Evolutionary conservation across 2,113 vertebrate genomes (phyloP), one percentile per base, ranked within the genome.

Genomic region (Oreocharis arfaki): DNA sequence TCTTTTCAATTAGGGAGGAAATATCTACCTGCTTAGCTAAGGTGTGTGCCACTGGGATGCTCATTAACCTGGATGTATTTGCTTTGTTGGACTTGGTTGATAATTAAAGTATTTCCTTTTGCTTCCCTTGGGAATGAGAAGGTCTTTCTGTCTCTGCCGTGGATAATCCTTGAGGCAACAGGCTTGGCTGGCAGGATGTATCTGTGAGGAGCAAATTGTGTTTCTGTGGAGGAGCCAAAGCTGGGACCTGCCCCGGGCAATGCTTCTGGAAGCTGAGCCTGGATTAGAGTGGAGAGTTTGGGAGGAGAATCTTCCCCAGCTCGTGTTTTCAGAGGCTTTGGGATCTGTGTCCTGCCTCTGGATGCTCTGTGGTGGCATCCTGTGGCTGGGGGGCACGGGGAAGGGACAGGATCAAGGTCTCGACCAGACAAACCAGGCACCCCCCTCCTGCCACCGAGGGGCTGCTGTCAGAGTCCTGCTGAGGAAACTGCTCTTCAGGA

Each of bases 11-110:
- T 77, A 83, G 4, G 1, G 28, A 42, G 50, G 47, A 87, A 90
- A 80, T 50, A 56, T 27, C 67, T 85, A 80, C 90, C 92, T 83
- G 57, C 55, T 86, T 55, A 61, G 78, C 53, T 88, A 69, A 93
- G 79, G 82, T 52, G 9, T 13, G 13, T 9, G 12, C 61, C 67
- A 61, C 44, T 41, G 77, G 77, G 89, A 87, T 82, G 84, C 44
- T 96, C 91, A 91, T 95, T 96, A 95, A 93, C 80, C 77, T 71
- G 41, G 30, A 84, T 79, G 28, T 56, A 56, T 96, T 64, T 50
- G 57, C 84, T 89, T 85, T 81, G 71, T 77, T 70, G 23, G 74
- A 64, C 77, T 74, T 26, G 37, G 41, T 27, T 85, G 87, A 57
- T 89, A 89, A 91, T 79, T 64, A 33, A 91, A 89, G 37, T 35